phyloP scores from a whole-genome alignment of 2,888 invertebrate genomes.

The Portevinia maculata region DNA sequence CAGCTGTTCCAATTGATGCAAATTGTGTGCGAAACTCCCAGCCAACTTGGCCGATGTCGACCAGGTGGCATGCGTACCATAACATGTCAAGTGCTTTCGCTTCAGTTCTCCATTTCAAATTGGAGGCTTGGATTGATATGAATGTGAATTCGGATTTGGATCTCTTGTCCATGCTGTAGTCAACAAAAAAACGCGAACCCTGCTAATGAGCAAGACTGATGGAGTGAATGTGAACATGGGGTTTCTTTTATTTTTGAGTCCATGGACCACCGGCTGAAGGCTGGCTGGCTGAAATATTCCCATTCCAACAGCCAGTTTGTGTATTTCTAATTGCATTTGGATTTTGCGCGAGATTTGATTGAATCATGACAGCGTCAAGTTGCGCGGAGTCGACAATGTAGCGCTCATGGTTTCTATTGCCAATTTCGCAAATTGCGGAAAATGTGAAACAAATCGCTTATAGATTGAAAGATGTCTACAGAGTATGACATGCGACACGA shows the following conservation, averaged over 20 bases:
- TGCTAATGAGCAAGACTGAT: constrained; percentile 65
- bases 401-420: constrained; percentile 52
- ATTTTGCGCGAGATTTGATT: constrained; percentile 61
- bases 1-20: constrained; percentile 39
- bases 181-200: constrained; percentile 68
- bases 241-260: constrained; percentile 20
- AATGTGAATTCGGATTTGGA: constrained; percentile 57
- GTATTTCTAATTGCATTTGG: constrained; percentile 70
- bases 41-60: background rate
- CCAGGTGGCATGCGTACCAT: constrained; percentile 61
- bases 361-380: constrained; percentile 69
- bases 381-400: constrained; percentile 20
- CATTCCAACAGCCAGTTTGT: constrained; percentile 46
- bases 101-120: constrained; percentile 28
- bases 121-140: constrained; percentile 45
- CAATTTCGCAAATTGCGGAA: constrained; percentile 70
- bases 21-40: constrained; percentile 11
- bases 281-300: constrained; percentile 23
- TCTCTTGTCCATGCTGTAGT: constrained; percentile 69
- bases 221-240: constrained; percentile 42
- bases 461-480: constrained; percentile 70
- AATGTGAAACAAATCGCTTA: constrained; percentile 70
- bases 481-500: constrained; percentile 58
- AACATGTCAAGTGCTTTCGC: constrained; percentile 67
- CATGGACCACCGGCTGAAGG: constrained; percentile 61